Evolutionary conservation across 2,797 vertebrate genomes (phyloP), one percentile per base, ranked within the genome.

Genomic region (Naso thynnoides): DNA sequence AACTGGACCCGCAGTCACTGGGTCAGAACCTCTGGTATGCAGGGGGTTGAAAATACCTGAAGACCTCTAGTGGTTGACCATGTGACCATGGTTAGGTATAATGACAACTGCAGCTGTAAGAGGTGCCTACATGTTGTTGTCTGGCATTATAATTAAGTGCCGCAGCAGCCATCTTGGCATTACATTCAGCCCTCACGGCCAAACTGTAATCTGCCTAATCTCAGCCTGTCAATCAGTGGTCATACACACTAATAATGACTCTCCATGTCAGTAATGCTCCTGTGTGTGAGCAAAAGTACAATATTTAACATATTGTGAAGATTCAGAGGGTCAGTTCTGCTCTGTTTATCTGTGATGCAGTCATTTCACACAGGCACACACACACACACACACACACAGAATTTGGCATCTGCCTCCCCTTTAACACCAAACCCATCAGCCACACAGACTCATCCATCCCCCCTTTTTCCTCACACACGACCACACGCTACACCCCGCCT

Each of bases 81-180:
- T n/a, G n/a, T n/a, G 88, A 81, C 47, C 14, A 33, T 6, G 64
- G 81, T 57, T 50, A 48, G 82, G 80, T 83, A 72, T 68, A 75
- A 77, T 82, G 88, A 87, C 90, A 88, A 90, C 87, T 84, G 88
- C 53, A 86, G 88, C 83, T 60, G 86, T 93, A 93, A 94, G 94
- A 95, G 93, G 93, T 95, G 93, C 89, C 91, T 91, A 90, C 93
- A 91, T 94, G 92, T 91, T 92, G 93, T 89, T 90, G 83, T 79
- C 84, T 94, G 94, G 94, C 94, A 84, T 29, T 16, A 21, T 85
- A 93, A 92, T 92, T 88, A 88, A 7, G 27, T 53, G 65, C 89
- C 88, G 86, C 89, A 73, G 88, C 88, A 85, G 90, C 91, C 92
- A 88, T 93, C 79, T 92, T 94, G 93, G 92, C 93, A 93, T 79